Evolutionary conservation across 2,113 vertebrate genomes (phyloP).

Genomic region (Jacana jacana): DNA sequence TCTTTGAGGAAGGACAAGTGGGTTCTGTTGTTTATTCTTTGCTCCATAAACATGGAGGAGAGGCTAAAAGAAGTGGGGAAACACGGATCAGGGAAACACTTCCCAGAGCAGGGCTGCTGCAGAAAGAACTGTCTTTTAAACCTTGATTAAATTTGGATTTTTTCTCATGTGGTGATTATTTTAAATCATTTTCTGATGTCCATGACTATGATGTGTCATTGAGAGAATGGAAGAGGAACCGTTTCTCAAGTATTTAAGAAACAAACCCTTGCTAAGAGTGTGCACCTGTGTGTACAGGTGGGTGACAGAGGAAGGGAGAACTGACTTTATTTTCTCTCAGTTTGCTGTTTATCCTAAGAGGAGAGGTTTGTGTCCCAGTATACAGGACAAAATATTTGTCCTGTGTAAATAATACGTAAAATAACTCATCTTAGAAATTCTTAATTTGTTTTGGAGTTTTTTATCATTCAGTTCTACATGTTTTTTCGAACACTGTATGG

Average conservation of each 20-base stretch:
- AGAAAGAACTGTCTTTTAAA: background rate
- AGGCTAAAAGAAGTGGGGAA: background rate
- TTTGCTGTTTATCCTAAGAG: background rate
- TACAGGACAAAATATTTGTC: background rate
- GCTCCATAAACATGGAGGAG: background rate
- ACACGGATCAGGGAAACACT: accelerated
- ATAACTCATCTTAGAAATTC: background rate
- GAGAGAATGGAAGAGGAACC: background rate
- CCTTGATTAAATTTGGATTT: background rate
- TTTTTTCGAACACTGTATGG: background rate
- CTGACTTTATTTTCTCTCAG: background rate
- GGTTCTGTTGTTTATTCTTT: background rate
- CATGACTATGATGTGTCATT: background rate
- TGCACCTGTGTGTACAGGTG: background rate
- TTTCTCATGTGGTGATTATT: background rate
- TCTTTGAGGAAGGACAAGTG: background rate
- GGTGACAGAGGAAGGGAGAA: background rate
- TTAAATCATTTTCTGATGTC: background rate
- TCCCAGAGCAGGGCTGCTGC: background rate
- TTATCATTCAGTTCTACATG: accelerated
- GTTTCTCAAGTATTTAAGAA: background rate
- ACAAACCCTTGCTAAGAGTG: background rate
- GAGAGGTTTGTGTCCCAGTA: background rate
- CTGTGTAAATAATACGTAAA: background rate
- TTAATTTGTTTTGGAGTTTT: background rate